Base-by-base conservation (phyloP, 2,888 invertebrate genomes). In the Mythimna vitellina region DNA sequence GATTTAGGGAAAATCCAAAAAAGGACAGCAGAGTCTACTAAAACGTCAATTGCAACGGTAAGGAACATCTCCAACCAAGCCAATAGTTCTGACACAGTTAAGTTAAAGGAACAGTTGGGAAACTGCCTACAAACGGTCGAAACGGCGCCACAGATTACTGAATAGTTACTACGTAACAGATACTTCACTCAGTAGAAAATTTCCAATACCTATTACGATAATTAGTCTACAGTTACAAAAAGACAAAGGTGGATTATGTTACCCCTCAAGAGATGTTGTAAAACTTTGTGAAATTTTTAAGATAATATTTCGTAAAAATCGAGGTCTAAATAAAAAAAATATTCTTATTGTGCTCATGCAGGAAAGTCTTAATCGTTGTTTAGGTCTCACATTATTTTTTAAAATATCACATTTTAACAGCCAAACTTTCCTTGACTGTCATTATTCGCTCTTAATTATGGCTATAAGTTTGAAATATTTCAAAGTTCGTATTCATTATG, bases 401-500 rank as follows among this genome's bases (percentile, higher is more conserved):
- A 17, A 54, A 0, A 10, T 49, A 62, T 22, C 14, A 60, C 67
- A 69, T 61, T 53, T 69, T 32, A 51, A 69, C 38, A 38, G 46
- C 53, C 53, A 53, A 61, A 20, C 25, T 60, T n/a, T n/a, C 32
- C 38, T 60, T 38, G 60, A 61, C 51, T 60, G 53, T 61, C 60
- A 68, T 61, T 68, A 53, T 68, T 68, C 61, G 54, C 62, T 68
- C 38, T 53, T 68, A 61, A 68, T 68, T 3, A 68, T 62, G 29
- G 46, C 68, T 22, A 68, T 60, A 20, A 61, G 46, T 61, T 29
- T 62, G 35, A 68, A 68, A 68, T 68, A 68, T 68, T 20, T 68
- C 32, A 68, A 68, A 62, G 68, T 68, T 53, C 61, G 68, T 17
- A 62, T 68, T 54, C 54, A 68, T 68, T 68, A 68, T 38, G 67